Conservation (phyloP, 1,140 invertebrate genomes). For the Trachelipus rathkii region DNA sequence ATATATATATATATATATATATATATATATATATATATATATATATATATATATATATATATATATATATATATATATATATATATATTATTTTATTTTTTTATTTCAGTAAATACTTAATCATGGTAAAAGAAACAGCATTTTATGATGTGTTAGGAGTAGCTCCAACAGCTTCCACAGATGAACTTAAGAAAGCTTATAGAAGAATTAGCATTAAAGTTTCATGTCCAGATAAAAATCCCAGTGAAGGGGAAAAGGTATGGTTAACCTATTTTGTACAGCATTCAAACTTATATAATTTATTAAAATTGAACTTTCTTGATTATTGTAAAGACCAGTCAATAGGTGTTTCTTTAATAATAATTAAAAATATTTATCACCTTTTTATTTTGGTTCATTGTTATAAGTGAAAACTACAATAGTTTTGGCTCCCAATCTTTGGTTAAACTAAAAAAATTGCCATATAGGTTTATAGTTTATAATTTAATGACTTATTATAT, state of each 20-base stretch:
- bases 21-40: neutral
- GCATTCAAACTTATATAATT: too few species aligned
- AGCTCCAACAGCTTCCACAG: constrained; percentile 75
- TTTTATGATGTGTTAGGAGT: constrained; percentile 96
- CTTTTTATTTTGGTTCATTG: too few species aligned
- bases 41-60: neutral
- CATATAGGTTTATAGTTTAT: too few species aligned
- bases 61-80: neutral
- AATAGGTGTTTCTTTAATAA: too few species aligned
- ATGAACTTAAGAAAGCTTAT: constrained; percentile 97
- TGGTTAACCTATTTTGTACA: too few species aligned
- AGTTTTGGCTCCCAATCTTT: too few species aligned
- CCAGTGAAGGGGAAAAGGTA: constrained; percentile 83
- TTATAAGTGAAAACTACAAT: too few species aligned
- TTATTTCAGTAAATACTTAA: constrained; percentile 28
- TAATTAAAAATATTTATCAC: too few species aligned
- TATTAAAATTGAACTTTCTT: too few species aligned
- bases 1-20: neutral
- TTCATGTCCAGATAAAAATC: constrained; percentile 99
- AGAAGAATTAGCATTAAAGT: constrained; percentile 92
- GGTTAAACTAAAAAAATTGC: too few species aligned
- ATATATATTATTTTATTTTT: constrained; percentile 10
- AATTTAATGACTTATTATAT: too few species aligned
- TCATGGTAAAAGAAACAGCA: constrained; percentile 96
- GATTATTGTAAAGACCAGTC: too few species aligned